Percentiles rank a stretch among this genome's conserved stretches.
Evolutionary conservation across 2,888 invertebrate species (phyloP).

Genomic region (Lagria hirta): DNA sequence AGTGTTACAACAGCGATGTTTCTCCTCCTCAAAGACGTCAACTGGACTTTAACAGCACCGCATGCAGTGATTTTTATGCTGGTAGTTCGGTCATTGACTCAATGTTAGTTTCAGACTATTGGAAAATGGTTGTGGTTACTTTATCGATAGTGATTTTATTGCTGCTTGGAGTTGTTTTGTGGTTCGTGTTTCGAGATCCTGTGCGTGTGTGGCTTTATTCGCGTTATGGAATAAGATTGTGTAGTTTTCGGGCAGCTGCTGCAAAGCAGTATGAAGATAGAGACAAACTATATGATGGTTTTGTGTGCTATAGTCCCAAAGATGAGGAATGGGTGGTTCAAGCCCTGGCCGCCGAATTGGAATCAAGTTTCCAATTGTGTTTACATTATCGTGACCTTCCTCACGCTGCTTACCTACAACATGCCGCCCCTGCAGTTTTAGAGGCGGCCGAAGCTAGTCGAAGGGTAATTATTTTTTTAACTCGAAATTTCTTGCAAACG

Average conservation of each 20-base stretch:
- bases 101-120: constrained; percentile 79
- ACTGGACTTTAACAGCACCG: constrained; percentile 81
- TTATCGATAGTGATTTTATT: constrained; percentile 76
- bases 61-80: constrained; percentile 83
- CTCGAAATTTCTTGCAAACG: constrained; percentile 86
- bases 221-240: constrained; percentile 81
- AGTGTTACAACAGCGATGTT: constrained; percentile 77
- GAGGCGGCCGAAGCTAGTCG: constrained; percentile 87
- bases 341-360: constrained; percentile 80
- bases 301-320: constrained; percentile 89
- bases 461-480: constrained; percentile 83
- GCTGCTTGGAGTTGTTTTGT: constrained; percentile 72
- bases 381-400: constrained; percentile 87
- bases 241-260: constrained; percentile 68
- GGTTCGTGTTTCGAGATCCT: constrained; percentile 83
- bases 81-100: constrained; percentile 81
- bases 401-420: constrained; percentile 64
- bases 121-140: constrained; percentile 80
- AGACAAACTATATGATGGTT: constrained; percentile 88
- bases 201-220: constrained; percentile 86
- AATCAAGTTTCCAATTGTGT: constrained; percentile 83
- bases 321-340: constrained; percentile 89
- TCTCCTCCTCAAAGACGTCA: constrained; percentile 75
- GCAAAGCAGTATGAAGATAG: constrained; percentile 69
- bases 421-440: constrained; percentile 70